Conservation (phyloP, 64 coral and sea anemone genomes). For the Trachythela sp. region DNA sequence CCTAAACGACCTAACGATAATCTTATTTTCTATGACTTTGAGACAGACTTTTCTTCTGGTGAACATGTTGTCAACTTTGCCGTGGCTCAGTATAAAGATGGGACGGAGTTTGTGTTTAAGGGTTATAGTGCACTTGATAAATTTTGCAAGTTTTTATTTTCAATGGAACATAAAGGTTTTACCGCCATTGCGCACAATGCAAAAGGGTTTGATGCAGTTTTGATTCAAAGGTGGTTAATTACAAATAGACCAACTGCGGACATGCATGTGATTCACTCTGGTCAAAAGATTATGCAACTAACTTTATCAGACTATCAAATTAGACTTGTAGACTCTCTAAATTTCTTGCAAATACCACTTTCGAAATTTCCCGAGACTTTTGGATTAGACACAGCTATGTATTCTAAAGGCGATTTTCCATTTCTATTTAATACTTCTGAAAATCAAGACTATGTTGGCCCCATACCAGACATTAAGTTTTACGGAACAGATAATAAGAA, state of each 20-base stretch:
- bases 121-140: not conserved
- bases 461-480: not conserved
- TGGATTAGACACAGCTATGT: no score
- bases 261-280: constrained; percentile 3
- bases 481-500: not conserved
- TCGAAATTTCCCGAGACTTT: not conserved
- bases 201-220: not conserved
- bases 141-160: not conserved
- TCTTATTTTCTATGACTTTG: no score
- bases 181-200: constrained; percentile 6
- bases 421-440: not conserved
- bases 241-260: no score
- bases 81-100: not conserved
- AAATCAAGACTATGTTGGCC: not conserved
- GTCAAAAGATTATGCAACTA: not conserved
- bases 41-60: not conserved
- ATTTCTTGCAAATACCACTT: no score
- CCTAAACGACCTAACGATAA: not conserved
- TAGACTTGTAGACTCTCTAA: not conserved
- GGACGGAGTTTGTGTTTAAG: not conserved
- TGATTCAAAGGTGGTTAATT: no score
- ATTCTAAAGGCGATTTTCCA: no score
- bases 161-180: not conserved
- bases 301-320: not conserved
- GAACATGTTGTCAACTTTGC: not conserved